phyloP scores from a whole-genome alignment of 2,888 invertebrate genomes.

The Catocala sponsa region DNA sequence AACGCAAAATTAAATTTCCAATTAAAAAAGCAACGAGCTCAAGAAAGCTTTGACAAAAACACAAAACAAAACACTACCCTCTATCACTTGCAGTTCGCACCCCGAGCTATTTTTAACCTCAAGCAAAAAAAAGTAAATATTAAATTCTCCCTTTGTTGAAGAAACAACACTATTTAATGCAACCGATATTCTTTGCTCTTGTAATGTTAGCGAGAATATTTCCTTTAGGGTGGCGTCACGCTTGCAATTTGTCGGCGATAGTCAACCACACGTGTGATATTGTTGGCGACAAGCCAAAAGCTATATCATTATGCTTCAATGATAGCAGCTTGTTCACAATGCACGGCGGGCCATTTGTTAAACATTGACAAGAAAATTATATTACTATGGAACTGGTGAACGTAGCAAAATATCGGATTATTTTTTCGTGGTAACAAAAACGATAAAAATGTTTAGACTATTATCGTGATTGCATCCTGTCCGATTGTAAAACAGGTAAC shows the following conservation, averaged over 20 bases:
- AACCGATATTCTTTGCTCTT: conserved; percentile 33
- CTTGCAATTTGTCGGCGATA: not conserved
- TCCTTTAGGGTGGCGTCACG: conserved; percentile 10
- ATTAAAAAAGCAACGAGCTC: not conserved
- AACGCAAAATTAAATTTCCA: not conserved
- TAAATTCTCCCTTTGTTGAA: conserved; percentile 45
- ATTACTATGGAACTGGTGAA: not conserved
- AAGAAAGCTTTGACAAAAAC: not conserved
- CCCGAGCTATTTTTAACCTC: conserved; percentile 38
- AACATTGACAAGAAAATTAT: not conserved
- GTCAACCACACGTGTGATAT: not conserved
- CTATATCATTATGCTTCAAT: not conserved
- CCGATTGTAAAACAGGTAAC: no score
- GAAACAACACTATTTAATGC: conserved; percentile 54
- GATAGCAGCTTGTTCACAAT: conserved; percentile 3
- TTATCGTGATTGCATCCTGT: no score
- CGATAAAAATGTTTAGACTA: no score
- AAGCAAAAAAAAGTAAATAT: conserved; percentile 42
- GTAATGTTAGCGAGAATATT: conserved; percentile 24
- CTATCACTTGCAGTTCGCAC: conserved; percentile 20
- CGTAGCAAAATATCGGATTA: not conserved
- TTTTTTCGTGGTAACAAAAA: no score
- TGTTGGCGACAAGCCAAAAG: not conserved
- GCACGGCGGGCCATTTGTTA: not conserved
- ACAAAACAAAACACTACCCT: not conserved